phyloP scores from a whole-genome alignment of 2,113 vertebrate species.

The Budorcas taxicolor region DNA sequence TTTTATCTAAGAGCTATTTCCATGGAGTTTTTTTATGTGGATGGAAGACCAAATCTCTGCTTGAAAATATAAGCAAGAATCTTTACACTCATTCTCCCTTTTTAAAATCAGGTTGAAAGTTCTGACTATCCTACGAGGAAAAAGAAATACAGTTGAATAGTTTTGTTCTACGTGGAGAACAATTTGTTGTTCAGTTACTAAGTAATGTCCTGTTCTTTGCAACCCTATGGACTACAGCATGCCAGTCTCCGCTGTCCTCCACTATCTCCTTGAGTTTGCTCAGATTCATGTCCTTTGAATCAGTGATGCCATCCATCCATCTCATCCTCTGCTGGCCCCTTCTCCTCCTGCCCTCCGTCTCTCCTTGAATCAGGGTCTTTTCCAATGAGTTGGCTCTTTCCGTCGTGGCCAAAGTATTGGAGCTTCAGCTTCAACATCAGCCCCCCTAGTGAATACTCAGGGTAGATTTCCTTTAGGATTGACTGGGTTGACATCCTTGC shows the following conservation, averaged over 20 bases:
- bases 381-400: neutral
- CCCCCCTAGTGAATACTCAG: neutral
- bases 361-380: neutral
- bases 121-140: neutral
- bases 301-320: neutral
- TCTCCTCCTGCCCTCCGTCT: neutral
- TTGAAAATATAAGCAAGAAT: slow-evolving; percentile 38
- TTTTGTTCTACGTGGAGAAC: slow-evolving; percentile 17
- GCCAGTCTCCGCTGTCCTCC: neutral
- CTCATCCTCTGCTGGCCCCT: neutral
- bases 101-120: slow-evolving; percentile 12
- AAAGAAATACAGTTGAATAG: neutral
- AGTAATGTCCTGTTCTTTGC: neutral
- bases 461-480: neutral
- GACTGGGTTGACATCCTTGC: neutral
- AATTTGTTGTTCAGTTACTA: neutral
- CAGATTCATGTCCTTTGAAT: neutral
- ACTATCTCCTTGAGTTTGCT: neutral
- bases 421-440: neutral
- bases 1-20: slow-evolving; percentile 43
- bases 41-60: neutral
- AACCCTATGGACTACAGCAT: neutral
- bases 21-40: neutral
- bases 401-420: neutral
- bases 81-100: neutral